Conservation (phyloP, 2,797 vertebrate genomes). For the Dermochelys coriacea region DNA sequence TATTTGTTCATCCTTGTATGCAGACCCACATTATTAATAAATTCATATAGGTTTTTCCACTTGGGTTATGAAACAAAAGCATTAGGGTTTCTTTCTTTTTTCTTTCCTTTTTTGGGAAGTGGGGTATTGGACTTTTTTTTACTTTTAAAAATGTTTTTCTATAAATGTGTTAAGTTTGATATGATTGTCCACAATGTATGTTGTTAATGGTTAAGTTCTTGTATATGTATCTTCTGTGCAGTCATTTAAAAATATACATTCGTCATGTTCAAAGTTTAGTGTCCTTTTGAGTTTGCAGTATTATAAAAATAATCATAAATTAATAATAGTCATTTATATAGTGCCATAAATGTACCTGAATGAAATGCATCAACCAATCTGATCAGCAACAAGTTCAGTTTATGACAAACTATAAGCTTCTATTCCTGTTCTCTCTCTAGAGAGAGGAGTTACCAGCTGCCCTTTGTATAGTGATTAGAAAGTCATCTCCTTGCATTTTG, state of each 20-base stretch:
- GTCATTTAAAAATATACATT: neutral
- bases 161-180: neutral
- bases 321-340: neutral
- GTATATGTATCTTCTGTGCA: neutral
- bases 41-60: neutral
- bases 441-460: neutral
- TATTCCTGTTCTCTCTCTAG: neutral
- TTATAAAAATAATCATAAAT: neutral
- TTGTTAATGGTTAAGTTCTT: neutral
- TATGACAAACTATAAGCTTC: neutral
- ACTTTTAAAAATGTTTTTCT: neutral
- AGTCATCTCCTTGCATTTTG: neutral
- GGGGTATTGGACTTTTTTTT: neutral
- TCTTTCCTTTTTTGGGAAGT: neutral
- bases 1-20: neutral
- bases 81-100: fast-evolving
- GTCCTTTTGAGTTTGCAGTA: fast-evolving
- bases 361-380: neutral
- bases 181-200: fast-evolving
- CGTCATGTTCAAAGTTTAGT: neutral
- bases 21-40: neutral
- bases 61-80: neutral
- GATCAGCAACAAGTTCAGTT: neutral
- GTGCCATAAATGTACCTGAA: neutral
- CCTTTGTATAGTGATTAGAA: neutral